Evolutionary conservation across 2,113 vertebrate species (phyloP).

Genomic region (Penelope pileata): DNA sequence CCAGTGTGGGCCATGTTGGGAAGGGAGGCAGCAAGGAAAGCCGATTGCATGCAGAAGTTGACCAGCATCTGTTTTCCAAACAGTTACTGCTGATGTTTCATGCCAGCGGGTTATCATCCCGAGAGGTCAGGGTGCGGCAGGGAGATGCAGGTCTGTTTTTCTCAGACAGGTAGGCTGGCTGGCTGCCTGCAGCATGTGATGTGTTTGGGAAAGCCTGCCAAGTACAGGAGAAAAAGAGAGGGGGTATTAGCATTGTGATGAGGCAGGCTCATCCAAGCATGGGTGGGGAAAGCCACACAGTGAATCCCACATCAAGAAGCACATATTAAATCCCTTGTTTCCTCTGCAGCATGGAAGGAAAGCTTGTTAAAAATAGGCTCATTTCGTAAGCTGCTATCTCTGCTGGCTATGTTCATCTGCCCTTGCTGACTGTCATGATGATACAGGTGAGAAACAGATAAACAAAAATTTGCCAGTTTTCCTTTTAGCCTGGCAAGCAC

Average conservation of each 20-base stretch:
- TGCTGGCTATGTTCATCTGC: background rate
- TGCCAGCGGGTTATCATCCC: background rate
- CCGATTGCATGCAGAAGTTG: background rate
- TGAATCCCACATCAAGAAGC: constrained; percentile 36
- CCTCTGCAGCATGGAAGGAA: background rate
- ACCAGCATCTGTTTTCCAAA: constrained; percentile 28
- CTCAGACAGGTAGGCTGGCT: constrained; percentile 60
- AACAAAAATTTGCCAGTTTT: constrained; percentile 23
- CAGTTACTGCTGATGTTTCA: constrained; percentile 24
- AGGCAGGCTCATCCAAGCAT: background rate
- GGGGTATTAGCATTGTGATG: background rate
- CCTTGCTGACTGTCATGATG: constrained; percentile 10
- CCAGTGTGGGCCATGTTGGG: background rate
- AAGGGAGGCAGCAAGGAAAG: background rate
- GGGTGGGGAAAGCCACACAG: constrained; percentile 32
- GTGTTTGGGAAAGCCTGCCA: constrained; percentile 7
- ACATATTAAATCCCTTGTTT: background rate
- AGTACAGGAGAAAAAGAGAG: background rate
- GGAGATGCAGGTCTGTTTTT: constrained; percentile 49
- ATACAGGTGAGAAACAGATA: constrained; percentile 53
- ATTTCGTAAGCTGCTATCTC: constrained; percentile 49
- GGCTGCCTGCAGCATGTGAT: background rate
- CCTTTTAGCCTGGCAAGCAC: constrained; percentile 15
- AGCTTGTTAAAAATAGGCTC: constrained; percentile 57
- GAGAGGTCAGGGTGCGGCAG: background rate